These are phyloP conservation scores for Eristalis tenax DNA, from an alignment of 2,888 invertebrate species.

Conservation along the genomic window DNA sequence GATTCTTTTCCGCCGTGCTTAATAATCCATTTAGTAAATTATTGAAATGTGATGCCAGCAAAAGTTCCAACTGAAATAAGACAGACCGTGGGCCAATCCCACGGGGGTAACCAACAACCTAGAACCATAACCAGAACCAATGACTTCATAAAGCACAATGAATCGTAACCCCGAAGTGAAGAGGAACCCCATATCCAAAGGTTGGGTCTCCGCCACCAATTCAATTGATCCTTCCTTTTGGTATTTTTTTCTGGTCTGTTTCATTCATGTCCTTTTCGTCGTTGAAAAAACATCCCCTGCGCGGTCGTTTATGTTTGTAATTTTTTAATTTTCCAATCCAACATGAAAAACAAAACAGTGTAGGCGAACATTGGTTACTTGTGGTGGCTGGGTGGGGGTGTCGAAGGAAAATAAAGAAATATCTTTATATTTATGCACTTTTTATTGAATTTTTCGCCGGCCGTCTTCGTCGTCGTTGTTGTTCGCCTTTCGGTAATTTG, in stretches of 20 bases:
- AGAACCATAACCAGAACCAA: conserved; percentile 29
- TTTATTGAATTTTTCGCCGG: conserved; percentile 56
- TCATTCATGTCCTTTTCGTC: conserved; percentile 7
- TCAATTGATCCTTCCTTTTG: conserved; percentile 60
- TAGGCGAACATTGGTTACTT: neutral
- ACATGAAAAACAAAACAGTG: conserved; percentile 7
- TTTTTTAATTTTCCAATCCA: conserved; percentile 60
- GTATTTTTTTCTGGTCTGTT: conserved; percentile 13
- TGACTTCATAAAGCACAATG: conserved; percentile 43
- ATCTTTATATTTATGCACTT: conserved; percentile 38
- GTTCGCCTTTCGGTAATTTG: neutral
- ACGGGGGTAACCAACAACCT: neutral
- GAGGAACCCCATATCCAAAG: conserved; percentile 5
- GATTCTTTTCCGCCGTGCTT: conserved; percentile 13
- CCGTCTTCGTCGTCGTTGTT: neutral
- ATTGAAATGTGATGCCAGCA: conserved; percentile 63
- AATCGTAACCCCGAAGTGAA: conserved; percentile 38
- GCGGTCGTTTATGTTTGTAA: conserved; percentile 21
- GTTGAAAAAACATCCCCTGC: neutral
- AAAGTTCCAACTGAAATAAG: conserved; percentile 52
- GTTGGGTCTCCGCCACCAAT: conserved; percentile 23
- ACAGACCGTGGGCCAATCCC: neutral
- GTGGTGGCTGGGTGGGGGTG: neutral
- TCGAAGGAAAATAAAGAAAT: conserved; percentile 6
- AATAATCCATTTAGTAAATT: conserved; percentile 61